Conservation (phyloP, 2,113 vertebrate species). For the Motacilla tschutschensis region DNA sequence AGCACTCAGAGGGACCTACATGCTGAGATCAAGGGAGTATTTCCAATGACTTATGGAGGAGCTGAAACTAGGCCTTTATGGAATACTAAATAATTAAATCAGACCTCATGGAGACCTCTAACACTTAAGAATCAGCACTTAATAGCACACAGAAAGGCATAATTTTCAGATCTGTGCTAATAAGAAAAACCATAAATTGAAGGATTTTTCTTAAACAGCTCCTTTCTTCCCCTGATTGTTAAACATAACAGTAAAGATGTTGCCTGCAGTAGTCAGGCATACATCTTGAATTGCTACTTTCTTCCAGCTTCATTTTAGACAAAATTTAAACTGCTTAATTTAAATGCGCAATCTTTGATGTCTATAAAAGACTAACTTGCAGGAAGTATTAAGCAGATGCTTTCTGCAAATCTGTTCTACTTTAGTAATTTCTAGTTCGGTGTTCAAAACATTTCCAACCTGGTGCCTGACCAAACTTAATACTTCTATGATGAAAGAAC, state of each 20-base stretch:
- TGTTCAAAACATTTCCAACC: neutral
- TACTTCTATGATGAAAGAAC: neutral
- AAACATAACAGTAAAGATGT: conserved; percentile 23
- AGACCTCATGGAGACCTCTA: conserved; percentile 19
- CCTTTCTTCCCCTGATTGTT: conserved; percentile 16
- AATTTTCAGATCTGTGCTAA: conserved; percentile 30
- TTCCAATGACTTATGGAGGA: conserved; percentile 33
- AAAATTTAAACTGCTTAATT: conserved; percentile 37
- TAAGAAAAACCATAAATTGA: conserved; percentile 14
- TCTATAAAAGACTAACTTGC: conserved; percentile 9
- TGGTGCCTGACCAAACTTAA: neutral
- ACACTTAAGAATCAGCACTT: conserved; percentile 16
- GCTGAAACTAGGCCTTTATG: neutral
- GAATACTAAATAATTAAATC: conserved; percentile 53
- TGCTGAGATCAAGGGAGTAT: neutral
- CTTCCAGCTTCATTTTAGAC: conserved; percentile 24
- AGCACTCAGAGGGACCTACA: neutral
- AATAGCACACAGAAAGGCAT: conserved; percentile 13
- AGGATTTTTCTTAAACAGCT: conserved; percentile 24
- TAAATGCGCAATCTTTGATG: neutral
- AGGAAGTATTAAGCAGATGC: neutral
- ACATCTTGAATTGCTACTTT: conserved; percentile 3
- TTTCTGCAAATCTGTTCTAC: neutral
- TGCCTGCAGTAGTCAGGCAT: neutral
- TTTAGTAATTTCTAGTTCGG: neutral